Evolutionary conservation across 2,113 vertebrate genomes (phyloP), one percentile per base, ranked within the genome.

Genomic region (Scophthalmus maximus): DNA sequence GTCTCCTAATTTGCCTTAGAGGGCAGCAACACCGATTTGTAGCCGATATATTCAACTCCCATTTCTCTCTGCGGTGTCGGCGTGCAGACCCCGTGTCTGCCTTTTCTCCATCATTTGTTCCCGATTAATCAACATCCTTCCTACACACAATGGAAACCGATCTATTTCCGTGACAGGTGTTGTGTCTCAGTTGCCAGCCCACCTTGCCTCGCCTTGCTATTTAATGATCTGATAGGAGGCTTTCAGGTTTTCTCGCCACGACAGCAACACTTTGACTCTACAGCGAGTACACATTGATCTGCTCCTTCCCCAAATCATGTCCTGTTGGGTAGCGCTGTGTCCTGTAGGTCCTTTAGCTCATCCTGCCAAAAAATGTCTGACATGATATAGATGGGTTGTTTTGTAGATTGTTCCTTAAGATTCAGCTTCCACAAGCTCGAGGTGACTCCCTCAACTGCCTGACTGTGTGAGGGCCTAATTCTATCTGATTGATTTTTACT

Each of bases 81-180:
- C 25, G 52, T 22, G 30, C 30, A 51, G 46, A 68, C 23, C 40
- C 61, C 51, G 63, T 36, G n/a, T 52, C 40, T 27, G 44, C 66
- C n/a, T 44, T 68, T 55, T 55, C 20, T 17, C 59, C 27, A 3
- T 51, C 46, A 50, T 56, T 50, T 69, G 55, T 42, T 68, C 52
- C 70, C 23, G 58, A 79, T 79, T 68, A 62, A 61, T 80, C 69
- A 81, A 61, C 46, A 59, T 64, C 67, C 50, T 34, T 67, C 62
- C 34, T 15, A 47, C 46, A 63, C 47, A 25, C 32, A 23, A 14
- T 25, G 26, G 46, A 44, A 73, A 76, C 22, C 38, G 44, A 84
- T 84, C 47, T 25, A 27, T 53, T 84, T 69, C 23, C 68, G 38
- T 69, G 68, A 67, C 64, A 59, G 51, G 60, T 52, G 66, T 20